Evolutionary conservation across 2,113 vertebrate species (phyloP).

Genomic region (Sardina pilchardus): DNA sequence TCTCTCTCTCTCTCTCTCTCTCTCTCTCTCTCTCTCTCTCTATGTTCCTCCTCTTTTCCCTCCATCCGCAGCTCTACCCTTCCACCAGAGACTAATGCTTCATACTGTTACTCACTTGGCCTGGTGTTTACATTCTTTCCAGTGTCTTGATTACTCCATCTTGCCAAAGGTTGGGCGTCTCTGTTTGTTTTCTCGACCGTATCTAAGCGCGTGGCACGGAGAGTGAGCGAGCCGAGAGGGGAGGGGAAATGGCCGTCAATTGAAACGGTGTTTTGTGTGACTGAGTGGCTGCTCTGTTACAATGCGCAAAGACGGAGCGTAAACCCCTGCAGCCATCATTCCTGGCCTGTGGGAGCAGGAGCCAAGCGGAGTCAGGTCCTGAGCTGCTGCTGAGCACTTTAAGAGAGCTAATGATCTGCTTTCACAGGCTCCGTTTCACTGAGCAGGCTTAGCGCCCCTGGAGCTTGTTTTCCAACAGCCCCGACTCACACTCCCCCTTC

Average conservation of each 20-base stretch:
- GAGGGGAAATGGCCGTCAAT: neutral
- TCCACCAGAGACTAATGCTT: constrained; percentile 37
- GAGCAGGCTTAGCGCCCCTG: neutral
- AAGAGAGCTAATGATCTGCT: constrained; percentile 14
- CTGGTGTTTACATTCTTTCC: constrained; percentile 66
- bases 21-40: constrained; percentile 19
- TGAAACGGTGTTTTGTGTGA: neutral
- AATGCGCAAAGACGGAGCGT: neutral
- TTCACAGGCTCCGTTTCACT: neutral
- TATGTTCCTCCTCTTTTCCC: neutral
- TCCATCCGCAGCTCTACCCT: constrained; percentile 17
- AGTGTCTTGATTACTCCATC: constrained; percentile 64
- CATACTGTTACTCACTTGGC: constrained; percentile 53
- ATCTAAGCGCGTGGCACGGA: constrained; percentile 62
- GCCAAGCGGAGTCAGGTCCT: neutral
- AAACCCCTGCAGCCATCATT: neutral
- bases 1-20: neutral
- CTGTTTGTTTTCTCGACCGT: constrained; percentile 69
- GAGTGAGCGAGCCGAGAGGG: constrained; percentile 43
- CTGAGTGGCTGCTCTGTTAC: neutral
- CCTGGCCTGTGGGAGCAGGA: neutral
- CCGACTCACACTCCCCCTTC: neutral
- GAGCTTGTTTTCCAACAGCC: neutral
- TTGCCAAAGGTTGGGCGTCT: constrained; percentile 61
- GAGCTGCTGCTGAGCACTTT: constrained; percentile 1